Evolutionary conservation across 2,797 vertebrate genomes (phyloP).

Genomic region (Gymnocypris eckloni): DNA sequence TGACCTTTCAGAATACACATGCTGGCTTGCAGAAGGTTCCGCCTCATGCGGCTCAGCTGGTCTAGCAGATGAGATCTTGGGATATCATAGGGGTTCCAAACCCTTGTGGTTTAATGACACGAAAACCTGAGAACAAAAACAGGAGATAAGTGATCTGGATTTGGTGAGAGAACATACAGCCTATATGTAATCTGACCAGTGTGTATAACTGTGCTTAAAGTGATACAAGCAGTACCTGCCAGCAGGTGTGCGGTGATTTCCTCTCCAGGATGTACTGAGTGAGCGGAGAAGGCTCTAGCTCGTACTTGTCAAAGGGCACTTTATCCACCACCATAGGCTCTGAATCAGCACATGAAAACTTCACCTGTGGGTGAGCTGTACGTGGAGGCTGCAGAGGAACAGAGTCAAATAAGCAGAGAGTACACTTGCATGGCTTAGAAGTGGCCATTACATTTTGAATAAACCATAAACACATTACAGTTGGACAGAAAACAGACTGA

Average conservation of each 20-base stretch:
- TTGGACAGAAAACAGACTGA: background rate
- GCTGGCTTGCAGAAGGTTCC: slow-evolving; percentile 88
- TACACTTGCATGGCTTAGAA: slow-evolving; percentile 3
- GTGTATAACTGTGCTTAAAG: slow-evolving; percentile 3
- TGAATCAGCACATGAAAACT: slow-evolving; percentile 93
- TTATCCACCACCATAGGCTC: slow-evolving; percentile 99
- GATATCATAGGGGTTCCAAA: slow-evolving; percentile 97
- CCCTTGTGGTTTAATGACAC: slow-evolving; percentile 90
- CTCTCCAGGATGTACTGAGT: slow-evolving; percentile 94
- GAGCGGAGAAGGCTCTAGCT: slow-evolving; percentile 95
- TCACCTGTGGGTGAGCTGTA: slow-evolving; percentile 91
- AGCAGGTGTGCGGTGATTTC: slow-evolving; percentile 95
- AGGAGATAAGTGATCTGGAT: background rate
- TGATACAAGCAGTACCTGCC: slow-evolving; percentile 85
- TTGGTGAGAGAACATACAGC: background rate
- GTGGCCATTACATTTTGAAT: background rate
- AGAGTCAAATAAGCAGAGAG: background rate
- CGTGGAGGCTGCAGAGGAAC: slow-evolving; percentile 85
- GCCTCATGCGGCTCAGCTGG: slow-evolving; percentile 96
- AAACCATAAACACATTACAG: background rate
- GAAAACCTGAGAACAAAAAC: background rate
- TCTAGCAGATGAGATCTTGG: slow-evolving; percentile 91
- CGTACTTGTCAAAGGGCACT: slow-evolving; percentile 98
- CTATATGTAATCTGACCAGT: background rate
- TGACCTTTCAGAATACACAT: slow-evolving; percentile 86